A percentile compares a stretch with the other conserved stretches of the same genome.
These are phyloP conservation scores for Caloenas nicobarica DNA, from an alignment of 2,113 vertebrate genomes.

Conservation along the genomic window DNA sequence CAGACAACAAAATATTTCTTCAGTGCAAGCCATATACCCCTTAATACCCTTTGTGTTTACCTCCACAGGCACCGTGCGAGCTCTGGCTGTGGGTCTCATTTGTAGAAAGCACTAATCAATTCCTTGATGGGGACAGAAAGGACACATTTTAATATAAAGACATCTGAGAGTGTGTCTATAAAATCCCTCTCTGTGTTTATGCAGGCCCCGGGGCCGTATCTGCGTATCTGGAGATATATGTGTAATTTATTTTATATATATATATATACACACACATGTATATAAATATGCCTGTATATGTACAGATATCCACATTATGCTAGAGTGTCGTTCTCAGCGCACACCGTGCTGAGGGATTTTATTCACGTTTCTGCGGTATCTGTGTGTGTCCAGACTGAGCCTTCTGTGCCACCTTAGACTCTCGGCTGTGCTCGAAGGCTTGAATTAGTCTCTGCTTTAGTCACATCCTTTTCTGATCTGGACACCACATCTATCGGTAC, in stretches of 20 bases:
- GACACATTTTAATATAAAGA: background rate
- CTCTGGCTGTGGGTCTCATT: no score
- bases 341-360: background rate
- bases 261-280: background rate
- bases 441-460: background rate
- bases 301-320: no score
- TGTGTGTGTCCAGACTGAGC: background rate
- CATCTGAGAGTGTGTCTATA: background rate
- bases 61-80: no score
- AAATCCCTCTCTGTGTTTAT: background rate
- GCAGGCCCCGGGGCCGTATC: background rate
- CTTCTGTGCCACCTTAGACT: background rate
- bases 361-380: background rate
- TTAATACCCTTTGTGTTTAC: no score
- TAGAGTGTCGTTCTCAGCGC: background rate
- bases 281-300: background rate
- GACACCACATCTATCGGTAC: background rate
- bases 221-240: background rate
- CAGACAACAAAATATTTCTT: background rate
- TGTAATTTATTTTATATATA: background rate
- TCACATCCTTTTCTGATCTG: background rate
- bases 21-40: background rate
- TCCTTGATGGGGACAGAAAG: background rate
- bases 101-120: background rate
- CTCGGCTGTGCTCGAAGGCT: background rate